Percentiles rank a stretch among this genome's conserved stretches.
Conservation (phyloP, 64 coral and sea anemone genomes). For the Dendronephthya gigantea region DNA sequence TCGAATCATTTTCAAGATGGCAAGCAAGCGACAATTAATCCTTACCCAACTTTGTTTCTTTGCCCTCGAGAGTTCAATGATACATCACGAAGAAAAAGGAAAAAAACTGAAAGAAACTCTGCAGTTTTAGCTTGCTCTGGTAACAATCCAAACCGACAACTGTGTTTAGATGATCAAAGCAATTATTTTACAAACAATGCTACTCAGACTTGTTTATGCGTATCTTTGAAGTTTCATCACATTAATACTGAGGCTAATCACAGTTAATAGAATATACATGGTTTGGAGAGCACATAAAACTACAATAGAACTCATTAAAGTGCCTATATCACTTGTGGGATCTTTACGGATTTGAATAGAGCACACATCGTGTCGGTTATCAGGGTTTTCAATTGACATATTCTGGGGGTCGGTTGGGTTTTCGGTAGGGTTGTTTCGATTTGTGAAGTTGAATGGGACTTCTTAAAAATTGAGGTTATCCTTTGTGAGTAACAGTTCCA, state of each 20-base stretch:
- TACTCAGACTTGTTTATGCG: background rate
- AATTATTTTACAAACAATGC: background rate
- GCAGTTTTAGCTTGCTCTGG: background rate
- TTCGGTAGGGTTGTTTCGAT: no score
- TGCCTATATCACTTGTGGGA: no score
- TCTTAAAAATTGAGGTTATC: no score
- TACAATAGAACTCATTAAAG: no score
- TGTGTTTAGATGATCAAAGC: background rate
- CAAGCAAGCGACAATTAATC: slow-evolving; percentile 23
- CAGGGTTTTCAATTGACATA: no score
- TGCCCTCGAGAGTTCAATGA: background rate
- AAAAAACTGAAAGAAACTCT: background rate
- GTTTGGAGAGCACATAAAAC: no score
- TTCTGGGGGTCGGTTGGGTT: no score
- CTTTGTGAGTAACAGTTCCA: no score
- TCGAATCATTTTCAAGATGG: slow-evolving; percentile 36
- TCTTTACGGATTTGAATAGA: no score
- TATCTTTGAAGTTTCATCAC: background rate
- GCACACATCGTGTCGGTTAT: no score
- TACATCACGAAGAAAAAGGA: background rate
- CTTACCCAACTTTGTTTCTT: slow-evolving; percentile 30
- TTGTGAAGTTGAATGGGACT: no score
- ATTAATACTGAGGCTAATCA: background rate
- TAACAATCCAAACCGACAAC: background rate
- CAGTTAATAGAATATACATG: no score